phyloP scores from a whole-genome alignment of 2,113 vertebrate species.

The Tragelaphus scriptus region DNA sequence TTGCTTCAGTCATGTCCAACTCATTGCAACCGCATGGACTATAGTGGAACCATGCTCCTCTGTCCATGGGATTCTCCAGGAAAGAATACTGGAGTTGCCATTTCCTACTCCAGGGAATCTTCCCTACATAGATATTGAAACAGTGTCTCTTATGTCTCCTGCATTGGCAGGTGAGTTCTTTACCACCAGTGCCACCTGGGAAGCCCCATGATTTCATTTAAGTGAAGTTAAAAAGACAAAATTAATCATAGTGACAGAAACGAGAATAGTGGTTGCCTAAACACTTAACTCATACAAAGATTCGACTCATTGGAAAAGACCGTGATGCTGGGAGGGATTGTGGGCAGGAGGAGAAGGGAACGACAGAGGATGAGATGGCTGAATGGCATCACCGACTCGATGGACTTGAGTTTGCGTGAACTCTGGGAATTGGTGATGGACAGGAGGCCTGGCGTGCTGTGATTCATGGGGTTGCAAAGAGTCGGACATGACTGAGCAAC shows the following conservation, averaged over 20 bases:
- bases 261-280: not conserved
- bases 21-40: not conserved
- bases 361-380: too few species aligned
- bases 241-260: not conserved
- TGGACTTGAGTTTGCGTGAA: too few species aligned
- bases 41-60: not conserved
- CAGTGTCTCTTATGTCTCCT: not conserved
- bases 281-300: not conserved
- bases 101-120: not conserved
- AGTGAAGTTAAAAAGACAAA: not conserved
- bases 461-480: too few species aligned
- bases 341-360: too few species aligned
- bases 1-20: not conserved
- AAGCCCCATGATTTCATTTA: not conserved
- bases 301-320: too few species aligned
- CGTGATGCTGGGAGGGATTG: too few species aligned
- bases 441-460: too few species aligned
- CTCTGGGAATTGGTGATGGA: too few species aligned
- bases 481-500: too few species aligned
- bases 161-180: not conserved
- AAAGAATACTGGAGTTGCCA: not conserved
- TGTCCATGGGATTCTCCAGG: not conserved
- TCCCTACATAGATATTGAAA: not conserved
- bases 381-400: too few species aligned
- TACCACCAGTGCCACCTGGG: not conserved